Conservation (phyloP, 2,797 vertebrate genomes). For the Alosa sapidissima region DNA sequence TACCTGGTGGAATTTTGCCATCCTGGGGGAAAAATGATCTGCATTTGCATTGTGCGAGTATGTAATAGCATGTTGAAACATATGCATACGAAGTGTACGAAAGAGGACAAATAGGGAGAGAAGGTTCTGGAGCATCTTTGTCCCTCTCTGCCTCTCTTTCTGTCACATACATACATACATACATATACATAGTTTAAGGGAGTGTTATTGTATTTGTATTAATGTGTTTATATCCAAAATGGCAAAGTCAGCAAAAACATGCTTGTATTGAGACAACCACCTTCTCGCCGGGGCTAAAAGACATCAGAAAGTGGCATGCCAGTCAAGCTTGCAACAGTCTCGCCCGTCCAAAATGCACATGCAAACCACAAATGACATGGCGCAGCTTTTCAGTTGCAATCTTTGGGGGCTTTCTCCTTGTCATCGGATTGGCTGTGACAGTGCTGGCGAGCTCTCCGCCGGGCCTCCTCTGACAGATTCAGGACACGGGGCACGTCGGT, state of each 20-base stretch:
- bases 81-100: background rate
- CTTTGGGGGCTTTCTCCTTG: background rate
- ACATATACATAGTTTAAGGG: background rate
- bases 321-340: background rate
- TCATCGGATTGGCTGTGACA: background rate
- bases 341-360: background rate
- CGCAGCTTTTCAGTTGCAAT: background rate
- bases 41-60: background rate
- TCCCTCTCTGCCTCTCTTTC: background rate
- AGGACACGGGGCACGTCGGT: constrained; percentile 27
- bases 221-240: too few species aligned
- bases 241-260: background rate
- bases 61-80: background rate
- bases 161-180: background rate
- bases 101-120: too few species aligned
- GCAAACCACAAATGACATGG: background rate
- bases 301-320: background rate
- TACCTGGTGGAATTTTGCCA: background rate
- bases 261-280: background rate
- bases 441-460: background rate
- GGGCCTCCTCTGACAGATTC: constrained; percentile 36
- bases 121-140: background rate
- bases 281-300: background rate
- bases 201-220: too few species aligned
- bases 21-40: background rate